Evolutionary conservation across 1,140 invertebrate species (phyloP).

Genomic region (Philaenus spumarius): DNA sequence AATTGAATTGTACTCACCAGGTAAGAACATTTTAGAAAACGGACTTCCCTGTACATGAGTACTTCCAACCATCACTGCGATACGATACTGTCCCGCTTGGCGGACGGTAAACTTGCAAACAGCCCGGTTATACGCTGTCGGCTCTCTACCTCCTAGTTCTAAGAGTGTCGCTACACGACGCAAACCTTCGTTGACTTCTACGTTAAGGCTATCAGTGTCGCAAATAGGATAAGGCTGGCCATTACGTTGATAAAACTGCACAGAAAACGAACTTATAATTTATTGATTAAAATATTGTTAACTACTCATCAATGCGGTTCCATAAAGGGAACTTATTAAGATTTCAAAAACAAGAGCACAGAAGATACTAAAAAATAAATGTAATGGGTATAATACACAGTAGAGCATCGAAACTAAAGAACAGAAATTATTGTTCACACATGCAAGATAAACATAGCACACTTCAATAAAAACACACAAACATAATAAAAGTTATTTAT

Average conservation of each 20-base stretch:
- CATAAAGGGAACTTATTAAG: too few species aligned
- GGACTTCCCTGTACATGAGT: constrained; percentile 59
- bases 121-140: constrained; percentile 73
- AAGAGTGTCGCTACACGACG: constrained; percentile 76
- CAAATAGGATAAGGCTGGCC: constrained; percentile 88
- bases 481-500: too few species aligned
- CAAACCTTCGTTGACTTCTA: constrained; percentile 77
- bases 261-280: too few species aligned
- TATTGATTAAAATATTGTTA: too few species aligned
- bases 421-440: too few species aligned
- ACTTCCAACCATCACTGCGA: constrained; percentile 73
- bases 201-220: constrained; percentile 79
- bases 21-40: constrained; percentile 55
- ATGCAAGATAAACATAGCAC: too few species aligned
- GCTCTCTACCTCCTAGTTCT: constrained; percentile 76
- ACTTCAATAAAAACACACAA: too few species aligned
- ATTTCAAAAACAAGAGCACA: too few species aligned
- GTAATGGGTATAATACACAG: too few species aligned
- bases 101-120: constrained; percentile 87
- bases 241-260: constrained; percentile 83
- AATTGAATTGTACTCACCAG: constrained; percentile 45
- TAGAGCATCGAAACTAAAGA: too few species aligned
- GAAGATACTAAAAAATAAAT: too few species aligned
- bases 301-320: too few species aligned
- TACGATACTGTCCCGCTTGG: constrained; percentile 79